phyloP scores from a whole-genome alignment of 1,140 invertebrate genomes.

The Bombus soroeensis region DNA sequence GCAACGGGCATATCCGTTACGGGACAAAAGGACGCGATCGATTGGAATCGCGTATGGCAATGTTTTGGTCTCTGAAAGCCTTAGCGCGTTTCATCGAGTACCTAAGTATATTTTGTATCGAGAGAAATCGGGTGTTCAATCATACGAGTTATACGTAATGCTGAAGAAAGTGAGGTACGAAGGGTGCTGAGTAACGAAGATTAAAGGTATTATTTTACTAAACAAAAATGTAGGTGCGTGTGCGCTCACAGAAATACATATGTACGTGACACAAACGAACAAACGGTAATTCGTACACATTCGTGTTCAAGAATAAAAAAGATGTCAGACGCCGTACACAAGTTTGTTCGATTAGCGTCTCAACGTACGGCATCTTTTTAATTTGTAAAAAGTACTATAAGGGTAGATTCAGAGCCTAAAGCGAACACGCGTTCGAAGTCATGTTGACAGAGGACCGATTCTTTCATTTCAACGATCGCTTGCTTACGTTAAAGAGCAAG shows the following conservation, averaged over 20 bases:
- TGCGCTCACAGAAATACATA: background rate
- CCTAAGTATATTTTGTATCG: conserved; percentile 13
- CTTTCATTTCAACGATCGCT: background rate
- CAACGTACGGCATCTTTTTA: background rate
- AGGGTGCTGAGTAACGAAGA: conserved; percentile 15
- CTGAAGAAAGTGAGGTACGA: background rate
- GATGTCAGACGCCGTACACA: background rate
- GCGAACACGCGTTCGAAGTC: background rate
- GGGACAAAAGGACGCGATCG: background rate
- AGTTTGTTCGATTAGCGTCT: background rate
- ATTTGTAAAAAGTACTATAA: background rate
- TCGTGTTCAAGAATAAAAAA: background rate
- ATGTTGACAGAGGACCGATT: background rate
- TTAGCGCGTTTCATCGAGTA: background rate
- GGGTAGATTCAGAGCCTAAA: background rate
- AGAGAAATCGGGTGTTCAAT: background rate
- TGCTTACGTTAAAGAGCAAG: background rate
- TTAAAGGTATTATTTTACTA: conserved; percentile 17
- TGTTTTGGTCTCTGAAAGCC: background rate
- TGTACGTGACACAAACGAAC: background rate
- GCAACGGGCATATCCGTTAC: background rate
- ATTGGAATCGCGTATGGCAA: background rate
- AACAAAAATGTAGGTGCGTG: background rate
- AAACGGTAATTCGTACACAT: background rate
- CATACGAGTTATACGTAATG: background rate